Conservation (phyloP, 1,140 invertebrate genomes). For the Drosophila bipectinata region DNA sequence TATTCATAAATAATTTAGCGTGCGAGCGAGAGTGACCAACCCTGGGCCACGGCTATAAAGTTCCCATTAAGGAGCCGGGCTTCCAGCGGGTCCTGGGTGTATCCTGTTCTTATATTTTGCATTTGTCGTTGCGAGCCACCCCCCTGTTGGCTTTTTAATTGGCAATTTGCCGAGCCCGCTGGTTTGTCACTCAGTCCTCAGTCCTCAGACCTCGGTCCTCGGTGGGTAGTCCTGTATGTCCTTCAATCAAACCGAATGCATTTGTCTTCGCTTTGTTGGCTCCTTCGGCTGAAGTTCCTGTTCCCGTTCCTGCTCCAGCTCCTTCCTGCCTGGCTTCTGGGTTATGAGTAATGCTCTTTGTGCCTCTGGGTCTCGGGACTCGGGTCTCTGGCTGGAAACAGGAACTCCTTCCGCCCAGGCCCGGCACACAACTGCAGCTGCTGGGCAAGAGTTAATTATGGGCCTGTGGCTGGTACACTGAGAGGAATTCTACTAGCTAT, state of each 20-base stretch:
- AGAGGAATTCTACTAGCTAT: background rate
- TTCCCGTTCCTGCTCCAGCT: background rate
- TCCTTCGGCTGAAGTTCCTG: no score
- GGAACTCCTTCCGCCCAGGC: slow-evolving; percentile 10
- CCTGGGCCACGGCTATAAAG: slow-evolving; percentile 15
- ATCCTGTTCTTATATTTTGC: slow-evolving; percentile 17
- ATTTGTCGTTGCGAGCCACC: slow-evolving; percentile 12
- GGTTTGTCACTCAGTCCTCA: slow-evolving; percentile 29
- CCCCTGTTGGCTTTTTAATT: slow-evolving; percentile 55
- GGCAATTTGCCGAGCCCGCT: slow-evolving; percentile 56
- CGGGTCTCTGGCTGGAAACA: slow-evolving; percentile 9
- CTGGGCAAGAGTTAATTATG: slow-evolving; percentile 37
- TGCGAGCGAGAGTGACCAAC: slow-evolving; percentile 42
- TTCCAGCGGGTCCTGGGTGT: slow-evolving; percentile 20
- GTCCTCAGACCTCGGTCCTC: no score
- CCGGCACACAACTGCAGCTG: background rate
- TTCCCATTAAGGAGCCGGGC: slow-evolving; percentile 10
- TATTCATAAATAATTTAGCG: slow-evolving; percentile 66
- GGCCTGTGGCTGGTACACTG: slow-evolving; percentile 11
- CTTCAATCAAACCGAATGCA: slow-evolving; percentile 61
- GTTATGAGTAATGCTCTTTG: slow-evolving; percentile 30
- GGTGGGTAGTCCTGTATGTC: slow-evolving; percentile 1
- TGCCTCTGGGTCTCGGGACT: background rate
- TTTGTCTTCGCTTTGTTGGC: slow-evolving; percentile 25
- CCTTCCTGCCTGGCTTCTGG: background rate